A percentile compares a stretch with the other conserved stretches of the same genome.
Evolutionary conservation across 2,888 invertebrate genomes (phyloP).

Genomic region (Tinea semifulvella): DNA sequence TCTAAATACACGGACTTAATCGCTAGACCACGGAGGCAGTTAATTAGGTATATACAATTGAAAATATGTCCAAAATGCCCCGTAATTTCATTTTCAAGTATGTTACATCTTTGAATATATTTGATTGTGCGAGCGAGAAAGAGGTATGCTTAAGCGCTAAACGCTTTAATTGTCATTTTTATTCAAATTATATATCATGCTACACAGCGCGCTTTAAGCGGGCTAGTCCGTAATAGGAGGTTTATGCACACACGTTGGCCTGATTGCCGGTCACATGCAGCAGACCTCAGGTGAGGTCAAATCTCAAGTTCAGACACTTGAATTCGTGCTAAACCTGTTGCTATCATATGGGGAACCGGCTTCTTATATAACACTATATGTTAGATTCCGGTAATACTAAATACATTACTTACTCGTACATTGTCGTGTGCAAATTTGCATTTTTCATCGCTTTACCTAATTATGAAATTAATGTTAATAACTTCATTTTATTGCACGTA

Average conservation of each 20-base stretch:
- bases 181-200: too few relatives aligned
- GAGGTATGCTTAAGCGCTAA: background rate
- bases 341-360: constrained; percentile 19
- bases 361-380: constrained; percentile 12
- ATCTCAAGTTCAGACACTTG: constrained; percentile 54
- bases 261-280: constrained; percentile 12
- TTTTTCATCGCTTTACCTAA: background rate
- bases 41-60: too few relatives aligned
- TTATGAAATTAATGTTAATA: background rate
- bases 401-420: background rate
- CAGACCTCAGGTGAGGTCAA: constrained; percentile 47
- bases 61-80: too few relatives aligned
- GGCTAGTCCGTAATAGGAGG: constrained; percentile 6
- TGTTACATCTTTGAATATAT: too few relatives aligned
- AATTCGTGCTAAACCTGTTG: constrained; percentile 39
- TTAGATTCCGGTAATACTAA: constrained; percentile 6
- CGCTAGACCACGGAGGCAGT: too few relatives aligned
- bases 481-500: background rate
- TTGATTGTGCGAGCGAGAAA: too few relatives aligned
- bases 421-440: constrained; percentile 4
- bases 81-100: too few relatives aligned
- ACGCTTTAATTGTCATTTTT: too few relatives aligned
- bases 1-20: too few relatives aligned
- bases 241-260: constrained; percentile 10
- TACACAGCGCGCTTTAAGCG: constrained; percentile 9